Evolutionary conservation across 2,888 invertebrate species (phyloP).

Genomic region (Drosophila formosana): DNA sequence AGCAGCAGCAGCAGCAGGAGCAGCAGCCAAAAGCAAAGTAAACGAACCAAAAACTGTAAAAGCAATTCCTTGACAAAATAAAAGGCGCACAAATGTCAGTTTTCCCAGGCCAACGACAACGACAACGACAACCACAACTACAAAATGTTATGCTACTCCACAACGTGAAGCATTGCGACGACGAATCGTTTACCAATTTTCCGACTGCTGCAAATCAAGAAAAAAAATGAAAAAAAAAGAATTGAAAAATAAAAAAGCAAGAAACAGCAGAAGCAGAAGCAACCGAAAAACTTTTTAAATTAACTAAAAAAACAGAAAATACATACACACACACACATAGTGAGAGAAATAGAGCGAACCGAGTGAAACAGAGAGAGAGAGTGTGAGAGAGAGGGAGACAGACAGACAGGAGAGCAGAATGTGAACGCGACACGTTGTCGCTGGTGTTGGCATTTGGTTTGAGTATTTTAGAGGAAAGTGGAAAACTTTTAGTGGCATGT

Average conservation of each 20-base stretch:
- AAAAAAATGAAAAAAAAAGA: constrained; percentile 53
- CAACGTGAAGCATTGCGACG: constrained; percentile 58
- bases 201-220: constrained; percentile 78
- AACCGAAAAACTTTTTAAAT: constrained; percentile 74
- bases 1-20: constrained; percentile 19
- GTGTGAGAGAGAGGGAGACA: neutral
- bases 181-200: constrained; percentile 80
- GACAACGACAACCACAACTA: constrained; percentile 52
- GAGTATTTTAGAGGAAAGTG: constrained; percentile 80
- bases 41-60: constrained; percentile 71
- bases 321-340: constrained; percentile 37
- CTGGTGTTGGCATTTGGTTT: constrained; percentile 78
- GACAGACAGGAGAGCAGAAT: neutral
- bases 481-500: constrained; percentile 81
- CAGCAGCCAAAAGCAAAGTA: constrained; percentile 55
- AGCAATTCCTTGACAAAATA: constrained; percentile 75
- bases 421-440: constrained; percentile 60
- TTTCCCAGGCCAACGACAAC: constrained; percentile 67
- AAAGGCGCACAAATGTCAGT: constrained; percentile 75
- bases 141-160: constrained; percentile 34
- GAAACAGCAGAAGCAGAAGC: constrained; percentile 47
- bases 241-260: constrained; percentile 36
- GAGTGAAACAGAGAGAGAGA: neutral
- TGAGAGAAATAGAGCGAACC: constrained; percentile 3
- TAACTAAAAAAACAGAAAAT: constrained; percentile 70